Evolutionary conservation across 2,113 vertebrate species (phyloP), one percentile per base, ranked within the genome.

Genomic region (Capreolus pygargus): DNA sequence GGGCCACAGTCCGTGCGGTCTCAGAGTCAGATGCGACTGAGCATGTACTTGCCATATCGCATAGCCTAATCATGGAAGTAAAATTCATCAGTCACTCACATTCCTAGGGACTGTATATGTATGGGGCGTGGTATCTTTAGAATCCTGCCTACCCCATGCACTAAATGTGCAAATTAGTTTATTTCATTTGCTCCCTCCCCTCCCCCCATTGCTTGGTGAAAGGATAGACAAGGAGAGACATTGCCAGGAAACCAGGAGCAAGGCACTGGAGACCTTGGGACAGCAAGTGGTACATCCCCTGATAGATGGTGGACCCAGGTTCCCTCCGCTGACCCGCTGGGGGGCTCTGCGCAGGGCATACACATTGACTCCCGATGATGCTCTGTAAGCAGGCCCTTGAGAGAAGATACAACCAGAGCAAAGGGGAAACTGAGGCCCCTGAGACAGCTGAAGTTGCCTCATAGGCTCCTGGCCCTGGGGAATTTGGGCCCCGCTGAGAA

Each of bases 401-500:
- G 54, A 25, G 55, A 90, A 93, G 43, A 93, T 15, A 70, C n/a
- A 64, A 17, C 67, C 28, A 23, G 47, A 60, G 36, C 21, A 28
- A n/a, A 88, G 70, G 19, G 78, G 28, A 82, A 64, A 91, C 61
- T 60, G 67, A 96, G 84, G 28, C 14, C 14, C 36, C 45, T 70
- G 28, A 67, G 54, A 64, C 7, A 45, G 25, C 64, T 47, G 39
- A 23, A 43, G 54, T 43, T 52, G 7, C 30, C 6, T 54, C 50
- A 27, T 25, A 47, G n/a, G 30, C 7, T 43, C 33, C 60, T 47
- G 67, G 5, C 55, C 43, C 78, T 79, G 90, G 89, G n/a, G 52
- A 70, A 92, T 84, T 19, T 61, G 55, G 36, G 33, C 79, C 87
- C 30, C 61, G 7, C 84, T 95, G 87, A 95, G 90, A 91, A 83